A percentile compares a stretch with the other conserved stretches of the same genome.
Evolutionary conservation across 2,797 vertebrate species (phyloP).

Genomic region (Ptychobarbus kaznakovi): DNA sequence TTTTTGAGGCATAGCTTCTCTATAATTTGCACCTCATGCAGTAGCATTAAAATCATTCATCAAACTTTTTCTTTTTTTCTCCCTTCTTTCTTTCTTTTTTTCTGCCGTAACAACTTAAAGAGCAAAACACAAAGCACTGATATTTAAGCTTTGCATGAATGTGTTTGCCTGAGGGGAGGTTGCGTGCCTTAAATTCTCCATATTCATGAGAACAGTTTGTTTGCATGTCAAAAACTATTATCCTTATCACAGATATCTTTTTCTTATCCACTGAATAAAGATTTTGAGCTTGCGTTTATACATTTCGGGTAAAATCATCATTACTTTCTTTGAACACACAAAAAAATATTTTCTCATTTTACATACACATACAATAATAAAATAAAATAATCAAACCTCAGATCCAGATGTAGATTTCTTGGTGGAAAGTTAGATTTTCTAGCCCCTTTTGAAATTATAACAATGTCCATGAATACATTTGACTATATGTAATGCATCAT

Average conservation of each 20-base stretch:
- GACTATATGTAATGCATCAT: conserved; percentile 5
- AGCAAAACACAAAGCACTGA: conserved; percentile 53
- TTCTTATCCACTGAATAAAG: conserved; percentile 19
- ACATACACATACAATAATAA: neutral
- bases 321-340: neutral
- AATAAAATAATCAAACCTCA: neutral
- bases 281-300: neutral
- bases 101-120: conserved; percentile 52
- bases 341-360: neutral
- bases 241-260: conserved; percentile 35
- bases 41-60: conserved; percentile 64
- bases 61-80: conserved; percentile 25
- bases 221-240: conserved; percentile 45
- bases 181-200: conserved; percentile 42
- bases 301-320: neutral
- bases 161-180: conserved; percentile 43
- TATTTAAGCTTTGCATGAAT: conserved; percentile 48
- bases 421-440: neutral
- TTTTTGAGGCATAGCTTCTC: conserved; percentile 63
- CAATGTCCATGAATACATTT: conserved; percentile 13
- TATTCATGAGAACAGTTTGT: conserved; percentile 54
- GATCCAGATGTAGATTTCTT: neutral
- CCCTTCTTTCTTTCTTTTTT: conserved; percentile 19
- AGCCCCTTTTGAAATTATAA: neutral
- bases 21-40: conserved; percentile 62